Conservation (phyloP, 1,140 invertebrate species). For the Pachypeltis micranthus region DNA sequence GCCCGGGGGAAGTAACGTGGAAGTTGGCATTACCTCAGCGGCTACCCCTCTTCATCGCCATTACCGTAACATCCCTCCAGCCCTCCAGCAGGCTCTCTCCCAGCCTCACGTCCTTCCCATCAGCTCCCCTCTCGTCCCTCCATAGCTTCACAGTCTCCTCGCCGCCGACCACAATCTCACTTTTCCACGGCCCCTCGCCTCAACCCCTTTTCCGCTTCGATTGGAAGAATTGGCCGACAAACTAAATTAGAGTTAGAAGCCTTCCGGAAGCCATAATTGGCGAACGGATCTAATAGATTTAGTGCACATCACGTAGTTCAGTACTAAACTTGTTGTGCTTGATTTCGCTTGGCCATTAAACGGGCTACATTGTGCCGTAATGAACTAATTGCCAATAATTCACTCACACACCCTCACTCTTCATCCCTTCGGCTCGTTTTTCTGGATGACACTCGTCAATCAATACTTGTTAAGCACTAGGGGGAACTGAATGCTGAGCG, state of each 20-base stretch:
- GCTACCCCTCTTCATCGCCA: neutral
- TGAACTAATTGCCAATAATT: no score
- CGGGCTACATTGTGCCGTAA: no score
- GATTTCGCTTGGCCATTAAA: no score
- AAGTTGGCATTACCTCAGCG: neutral
- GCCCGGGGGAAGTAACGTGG: neutral
- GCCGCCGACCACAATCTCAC: neutral
- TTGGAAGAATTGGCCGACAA: conserved; percentile 4
- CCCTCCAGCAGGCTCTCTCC: no score
- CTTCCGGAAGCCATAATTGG: neutral
- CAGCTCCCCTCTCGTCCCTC: neutral
- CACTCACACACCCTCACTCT: no score
- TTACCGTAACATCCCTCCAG: neutral
- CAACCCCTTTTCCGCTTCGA: neutral
- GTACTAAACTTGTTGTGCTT: no score
- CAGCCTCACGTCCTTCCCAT: neutral
- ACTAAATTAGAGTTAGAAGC: neutral
- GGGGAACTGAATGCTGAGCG: no score
- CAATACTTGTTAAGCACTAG: no score
- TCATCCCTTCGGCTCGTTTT: no score
- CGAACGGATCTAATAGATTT: neutral
- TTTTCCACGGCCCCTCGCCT: neutral
- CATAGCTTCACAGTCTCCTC: neutral
- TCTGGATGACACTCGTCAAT: no score
- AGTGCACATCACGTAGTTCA: neutral